phyloP scores from a whole-genome alignment of 37 sponge, comb jelly and placozoan genomes.

The Corticium candelabrum region DNA sequence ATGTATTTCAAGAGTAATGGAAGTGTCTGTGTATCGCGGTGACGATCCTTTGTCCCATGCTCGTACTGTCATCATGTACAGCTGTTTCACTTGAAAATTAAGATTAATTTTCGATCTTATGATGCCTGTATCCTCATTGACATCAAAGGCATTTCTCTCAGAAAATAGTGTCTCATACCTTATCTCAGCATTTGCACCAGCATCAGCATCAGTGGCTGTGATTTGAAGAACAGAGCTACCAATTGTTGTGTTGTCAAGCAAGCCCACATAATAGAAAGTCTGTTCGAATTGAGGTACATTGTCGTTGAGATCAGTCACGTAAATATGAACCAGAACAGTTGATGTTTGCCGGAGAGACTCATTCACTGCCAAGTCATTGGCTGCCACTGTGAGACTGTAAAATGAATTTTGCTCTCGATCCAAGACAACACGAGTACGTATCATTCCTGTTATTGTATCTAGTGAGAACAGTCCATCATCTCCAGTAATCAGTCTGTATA shows the following conservation, averaged over 20 bases:
- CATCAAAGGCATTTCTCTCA: conserved; percentile 7
- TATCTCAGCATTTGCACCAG: background rate
- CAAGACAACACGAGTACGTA: background rate
- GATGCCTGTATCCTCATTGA: conserved; percentile 9
- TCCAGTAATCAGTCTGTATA: conserved; percentile 6
- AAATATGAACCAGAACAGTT: background rate
- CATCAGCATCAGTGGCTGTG: conserved; percentile 17
- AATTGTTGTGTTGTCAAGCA: background rate
- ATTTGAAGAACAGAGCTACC: background rate
- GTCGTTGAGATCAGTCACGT: conserved; percentile 1
- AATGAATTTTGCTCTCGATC: background rate
- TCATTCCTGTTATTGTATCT: background rate
- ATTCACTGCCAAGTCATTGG: background rate
- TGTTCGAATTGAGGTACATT: background rate
- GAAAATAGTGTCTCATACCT: background rate
- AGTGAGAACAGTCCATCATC: conserved; percentile 3
- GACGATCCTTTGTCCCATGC: conserved; percentile 8
- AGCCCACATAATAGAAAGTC: background rate
- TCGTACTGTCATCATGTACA: background rate
- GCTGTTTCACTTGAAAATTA: background rate
- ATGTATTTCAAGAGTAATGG: background rate
- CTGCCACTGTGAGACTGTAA: background rate
- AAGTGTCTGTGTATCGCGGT: background rate
- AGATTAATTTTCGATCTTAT: conserved; percentile 3
- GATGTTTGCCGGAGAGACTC: background rate